Base-by-base conservation (phyloP, 2,888 invertebrate species). In the Caenorhabditis angaria region DNA sequence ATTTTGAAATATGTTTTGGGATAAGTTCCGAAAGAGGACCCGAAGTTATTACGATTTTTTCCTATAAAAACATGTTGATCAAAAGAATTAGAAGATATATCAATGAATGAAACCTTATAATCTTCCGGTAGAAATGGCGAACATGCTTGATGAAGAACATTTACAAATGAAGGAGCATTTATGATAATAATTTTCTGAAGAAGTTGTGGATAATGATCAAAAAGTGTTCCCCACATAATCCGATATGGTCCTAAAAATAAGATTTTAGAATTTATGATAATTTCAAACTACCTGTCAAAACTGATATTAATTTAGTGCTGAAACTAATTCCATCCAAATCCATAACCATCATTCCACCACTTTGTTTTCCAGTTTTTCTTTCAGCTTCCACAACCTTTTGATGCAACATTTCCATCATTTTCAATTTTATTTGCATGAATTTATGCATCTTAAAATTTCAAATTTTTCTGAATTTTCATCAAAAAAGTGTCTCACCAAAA, bases 221-320 rank as follows among this genome's bases (percentile, higher is more conserved):
- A 80, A 5, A 86, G 69, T 8, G 85, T 86, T 25, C 85, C 86
- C 86, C 86, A 86, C 77, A 87, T 78, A 47, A 87, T 84, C 22
- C 85, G 81, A 58, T 84, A 86, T 0, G 86, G 83, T 27, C 86
- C 85, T 82, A 65, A 22, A 69, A 24, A 28, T 64, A 25, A 28
- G 18, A 32, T 53, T 53, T 10, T 14, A 20, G n/a, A 53, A 53
- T 14, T 24, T 12, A 22, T 12, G 50, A 18, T 10, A 12, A 35
- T 27, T 22, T 60, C 22, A 59, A n/a, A 27, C 29, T 57, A 83
- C 84, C 85, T 22, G 83, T 80, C 27, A 86, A 62, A 35, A 86
- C 80, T 18, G 79, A 76, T n/a, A 86, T 73, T 1, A 86, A 71
- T 51, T 81, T 78, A 5, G 86, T 60, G 53, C 81, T 80, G 58